These are phyloP conservation scores for Eupeodes luniger DNA, from an alignment of 2,888 invertebrate genomes.

Conservation along the genomic window DNA sequence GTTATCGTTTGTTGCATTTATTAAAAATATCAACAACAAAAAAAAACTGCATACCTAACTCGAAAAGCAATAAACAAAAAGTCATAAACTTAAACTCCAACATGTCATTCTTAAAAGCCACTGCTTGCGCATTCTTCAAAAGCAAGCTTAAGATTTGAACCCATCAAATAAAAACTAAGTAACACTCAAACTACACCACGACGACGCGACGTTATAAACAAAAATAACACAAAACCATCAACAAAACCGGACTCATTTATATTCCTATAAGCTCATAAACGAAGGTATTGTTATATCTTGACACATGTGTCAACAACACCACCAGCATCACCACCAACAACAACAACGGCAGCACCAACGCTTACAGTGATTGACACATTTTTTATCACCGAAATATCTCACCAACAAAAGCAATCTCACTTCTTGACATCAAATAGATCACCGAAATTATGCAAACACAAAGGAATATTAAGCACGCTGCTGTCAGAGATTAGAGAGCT, in stretches of 20 bases:
- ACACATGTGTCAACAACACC: constrained; percentile 47
- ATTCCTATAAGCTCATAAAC: constrained; percentile 59
- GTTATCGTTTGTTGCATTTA: constrained; percentile 26
- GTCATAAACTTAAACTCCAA: constrained; percentile 28
- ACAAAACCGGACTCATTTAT: constrained; percentile 56
- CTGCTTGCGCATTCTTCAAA: constrained; percentile 50
- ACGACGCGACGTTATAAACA: not conserved
- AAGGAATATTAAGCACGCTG: not conserved
- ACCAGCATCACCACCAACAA: constrained; percentile 42
- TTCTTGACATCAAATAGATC: constrained; percentile 40
- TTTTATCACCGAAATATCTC: constrained; percentile 57
- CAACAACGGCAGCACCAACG: not conserved
- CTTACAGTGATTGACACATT: constrained; percentile 66
- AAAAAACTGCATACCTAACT: constrained; percentile 27
- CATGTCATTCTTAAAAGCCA: constrained; percentile 62
- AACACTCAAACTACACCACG: constrained; percentile 15
- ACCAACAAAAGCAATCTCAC: constrained; percentile 34
- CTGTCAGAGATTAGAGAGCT: constrained; percentile 2
- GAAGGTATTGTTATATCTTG: constrained; percentile 57
- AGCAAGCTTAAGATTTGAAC: constrained; percentile 29
- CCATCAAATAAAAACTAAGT: constrained; percentile 40
- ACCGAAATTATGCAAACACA: constrained; percentile 17
- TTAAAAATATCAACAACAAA: not conserved
- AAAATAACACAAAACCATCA: not conserved
- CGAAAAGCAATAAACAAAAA: constrained; percentile 28